Evolutionary conservation across 2,797 vertebrate species (phyloP), one percentile per base, ranked within the genome.

Genomic region (Brachyalestes nurse): DNA sequence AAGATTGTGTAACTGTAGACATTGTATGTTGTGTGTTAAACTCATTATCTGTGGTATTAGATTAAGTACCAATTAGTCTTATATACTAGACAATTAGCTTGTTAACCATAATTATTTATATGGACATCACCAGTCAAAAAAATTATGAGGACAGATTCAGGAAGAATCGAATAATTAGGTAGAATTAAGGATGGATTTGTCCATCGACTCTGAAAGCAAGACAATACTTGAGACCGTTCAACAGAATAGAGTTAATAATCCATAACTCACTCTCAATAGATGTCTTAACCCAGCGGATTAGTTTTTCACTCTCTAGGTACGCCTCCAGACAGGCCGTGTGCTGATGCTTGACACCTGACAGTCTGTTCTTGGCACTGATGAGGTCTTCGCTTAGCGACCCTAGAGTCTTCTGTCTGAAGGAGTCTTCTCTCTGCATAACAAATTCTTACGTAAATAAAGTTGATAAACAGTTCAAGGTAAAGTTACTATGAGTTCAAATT

Each of bases 251-350:
- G 38, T 2, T 23, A 49, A 69, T 40, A 8, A 14, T 47, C 21
- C 19, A 9, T 2, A 0, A 21, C 69, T 88, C 77, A 95, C 93
- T 79, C 81, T 73, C 69, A 2, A 94, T 92, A 77, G 90, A 89
- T 2, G 80, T 17, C 77, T 80, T 89, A 84, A 95, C 91, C 93
- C 94, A 94, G 74, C 0, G 13, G 77, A 93, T 77, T 40, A 95
- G 88, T 25, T 76, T 14, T 13, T 90, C 87, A 66, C 93, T 91
- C 0, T 65, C 21, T 0, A 92, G 79, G 53, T 93, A 93, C 79
- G 88, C 91, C 21, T 94, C 84, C 74, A 95, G 87, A 71, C 93
- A 93, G 23, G 67, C 77, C 0, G 91, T 92, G 62, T 92, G 81
- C 69, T 88, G 79, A 64, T 4, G 79, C 71, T 85, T 87, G 85